A percentile compares a stretch with the other conserved stretches of the same genome.
These are phyloP conservation scores for Lasiommata megera DNA, from an alignment of 2,888 invertebrate species.

Conservation along the genomic window DNA sequence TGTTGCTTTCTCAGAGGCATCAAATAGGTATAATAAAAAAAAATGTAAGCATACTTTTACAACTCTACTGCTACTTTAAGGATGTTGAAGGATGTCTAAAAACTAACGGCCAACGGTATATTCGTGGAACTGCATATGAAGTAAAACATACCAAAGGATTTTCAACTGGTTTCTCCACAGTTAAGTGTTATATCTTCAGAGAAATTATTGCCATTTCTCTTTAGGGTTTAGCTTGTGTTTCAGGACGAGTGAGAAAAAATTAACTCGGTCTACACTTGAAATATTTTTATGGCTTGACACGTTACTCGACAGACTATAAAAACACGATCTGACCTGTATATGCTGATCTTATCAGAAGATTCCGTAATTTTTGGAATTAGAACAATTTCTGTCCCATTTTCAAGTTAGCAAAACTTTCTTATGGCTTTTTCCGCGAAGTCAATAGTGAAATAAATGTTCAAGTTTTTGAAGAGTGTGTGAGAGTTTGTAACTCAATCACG, in stretches of 20 bases:
- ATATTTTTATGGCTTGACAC: neutral
- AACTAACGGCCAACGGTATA: conserved; percentile 17
- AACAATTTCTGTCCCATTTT: neutral
- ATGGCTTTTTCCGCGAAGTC: neutral
- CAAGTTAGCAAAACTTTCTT: too few relatives aligned
- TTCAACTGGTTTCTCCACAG: conserved; percentile 21
- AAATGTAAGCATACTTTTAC: conserved; percentile 5
- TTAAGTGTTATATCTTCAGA: conserved; percentile 36
- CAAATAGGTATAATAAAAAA: neutral
- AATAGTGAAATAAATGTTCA: too few relatives aligned
- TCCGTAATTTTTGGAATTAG: neutral
- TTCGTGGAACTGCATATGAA: conserved; percentile 22
- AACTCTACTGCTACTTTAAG: conserved; percentile 7
- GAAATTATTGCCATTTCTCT: conserved; percentile 24
- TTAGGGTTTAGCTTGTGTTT: conserved; percentile 30
- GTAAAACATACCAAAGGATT: conserved; percentile 9
- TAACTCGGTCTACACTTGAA: neutral
- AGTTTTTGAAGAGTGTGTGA: too few relatives aligned
- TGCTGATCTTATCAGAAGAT: neutral
- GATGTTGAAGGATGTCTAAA: conserved; percentile 16
- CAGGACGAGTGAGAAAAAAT: conserved; percentile 28
- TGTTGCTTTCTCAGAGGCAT: neutral
- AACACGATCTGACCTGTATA: neutral
- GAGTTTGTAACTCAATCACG: too few relatives aligned
- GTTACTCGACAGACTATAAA: neutral